Conservation (phyloP, 2,888 invertebrate species). For the Clusia tigrina region DNA sequence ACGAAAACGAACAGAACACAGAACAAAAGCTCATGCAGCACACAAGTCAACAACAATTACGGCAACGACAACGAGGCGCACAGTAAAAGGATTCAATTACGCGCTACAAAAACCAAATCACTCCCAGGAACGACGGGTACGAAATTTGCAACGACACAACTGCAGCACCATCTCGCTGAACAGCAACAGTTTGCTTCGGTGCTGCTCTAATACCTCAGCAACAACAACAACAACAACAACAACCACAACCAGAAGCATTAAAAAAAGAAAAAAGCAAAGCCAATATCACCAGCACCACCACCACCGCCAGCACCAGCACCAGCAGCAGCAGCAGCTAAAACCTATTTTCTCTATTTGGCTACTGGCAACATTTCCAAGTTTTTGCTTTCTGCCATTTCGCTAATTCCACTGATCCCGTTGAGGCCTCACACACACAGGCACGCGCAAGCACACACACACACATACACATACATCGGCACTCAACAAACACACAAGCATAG, state of each 20-base stretch:
- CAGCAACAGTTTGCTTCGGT: too few species aligned
- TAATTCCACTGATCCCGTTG: too few species aligned
- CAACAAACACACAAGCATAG: conserved; percentile 2
- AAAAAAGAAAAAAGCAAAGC: conserved; percentile 2
- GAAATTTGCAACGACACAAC: not conserved
- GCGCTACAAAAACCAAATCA: too few species aligned
- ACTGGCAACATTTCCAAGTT: conserved; percentile 6
- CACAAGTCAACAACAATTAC: not conserved
- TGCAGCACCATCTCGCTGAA: conserved; percentile 16
- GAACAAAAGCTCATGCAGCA: not conserved
- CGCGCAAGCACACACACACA: not conserved
- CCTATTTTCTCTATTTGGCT: conserved; percentile 1
- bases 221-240: conserved; percentile 31
- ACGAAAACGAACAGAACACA: not conserved
- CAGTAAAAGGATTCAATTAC: too few species aligned
- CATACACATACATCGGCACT: not conserved
- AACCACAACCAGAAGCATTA: conserved; percentile 13
- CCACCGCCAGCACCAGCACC: conserved; percentile 18
- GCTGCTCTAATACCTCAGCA: too few species aligned
- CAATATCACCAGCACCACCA: conserved; percentile 10
- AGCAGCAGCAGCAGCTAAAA: conserved; percentile 19
- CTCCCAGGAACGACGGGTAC: too few species aligned
- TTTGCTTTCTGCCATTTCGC: too few species aligned
- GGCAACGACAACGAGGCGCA: too few species aligned
- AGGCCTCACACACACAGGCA: too few species aligned